A percentile compares a stretch with the other conserved stretches of the same genome.
These are phyloP conservation scores for Cephalopterus ornatus DNA, from an alignment of 2,113 vertebrate species.

Conservation along the genomic window DNA sequence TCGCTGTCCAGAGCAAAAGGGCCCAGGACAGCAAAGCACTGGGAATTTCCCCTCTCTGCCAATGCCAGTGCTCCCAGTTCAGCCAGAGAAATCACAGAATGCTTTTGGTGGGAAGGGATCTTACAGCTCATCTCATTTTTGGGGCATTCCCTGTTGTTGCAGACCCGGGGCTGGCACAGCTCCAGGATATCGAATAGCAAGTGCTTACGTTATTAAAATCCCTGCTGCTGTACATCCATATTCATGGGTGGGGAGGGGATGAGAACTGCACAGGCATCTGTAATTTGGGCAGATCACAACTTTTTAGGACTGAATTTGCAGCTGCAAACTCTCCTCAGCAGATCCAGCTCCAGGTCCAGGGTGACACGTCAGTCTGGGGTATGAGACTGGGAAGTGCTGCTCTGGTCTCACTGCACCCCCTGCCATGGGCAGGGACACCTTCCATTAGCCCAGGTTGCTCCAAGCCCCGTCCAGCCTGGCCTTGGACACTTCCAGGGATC, in stretches of 20 bases:
- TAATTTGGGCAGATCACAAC: not conserved
- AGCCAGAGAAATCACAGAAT: not conserved
- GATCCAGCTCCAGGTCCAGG: not conserved
- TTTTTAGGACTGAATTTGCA: not conserved
- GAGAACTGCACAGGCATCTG: not conserved
- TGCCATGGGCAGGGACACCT: not conserved
- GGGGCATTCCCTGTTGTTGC: not conserved
- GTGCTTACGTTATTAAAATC: not conserved
- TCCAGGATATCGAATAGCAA: not conserved
- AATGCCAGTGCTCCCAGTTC: not conserved
- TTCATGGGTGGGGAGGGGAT: not conserved
- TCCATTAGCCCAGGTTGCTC: not conserved
- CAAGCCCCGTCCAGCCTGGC: not conserved
- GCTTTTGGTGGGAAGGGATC: not conserved
- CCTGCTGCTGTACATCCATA: not conserved
- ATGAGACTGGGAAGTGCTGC: no score
- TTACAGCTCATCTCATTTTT: not conserved
- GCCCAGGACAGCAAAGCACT: not conserved
- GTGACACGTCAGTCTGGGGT: rapidly evolving
- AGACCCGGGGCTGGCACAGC: not conserved
- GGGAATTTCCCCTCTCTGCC: rapidly evolving
- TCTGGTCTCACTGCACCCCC: not conserved
- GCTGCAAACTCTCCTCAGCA: not conserved
- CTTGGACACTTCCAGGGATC: not conserved
- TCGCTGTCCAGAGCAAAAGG: not conserved